Percentiles rank a stretch among this genome's conserved stretches.
Conservation (phyloP, 2,888 invertebrate species). For the Brachyopa scutellaris region DNA sequence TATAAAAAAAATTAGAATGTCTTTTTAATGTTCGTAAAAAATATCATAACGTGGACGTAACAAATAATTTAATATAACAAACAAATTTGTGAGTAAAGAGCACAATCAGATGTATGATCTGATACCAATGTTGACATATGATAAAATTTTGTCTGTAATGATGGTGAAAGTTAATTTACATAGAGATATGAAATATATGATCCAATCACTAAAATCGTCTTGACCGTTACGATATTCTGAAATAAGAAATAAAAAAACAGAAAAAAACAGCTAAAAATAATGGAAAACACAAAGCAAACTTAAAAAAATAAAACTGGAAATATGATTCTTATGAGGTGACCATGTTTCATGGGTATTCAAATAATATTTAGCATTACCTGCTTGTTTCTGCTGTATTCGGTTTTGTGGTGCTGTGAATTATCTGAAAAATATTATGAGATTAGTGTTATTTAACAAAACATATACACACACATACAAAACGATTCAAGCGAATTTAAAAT, state of each 20-base stretch:
- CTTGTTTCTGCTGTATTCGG: constrained; percentile 83
- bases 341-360: neutral
- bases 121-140: constrained; percentile 8
- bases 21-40: constrained; percentile 52
- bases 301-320: constrained; percentile 18
- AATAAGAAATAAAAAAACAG: constrained; percentile 71
- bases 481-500: neutral
- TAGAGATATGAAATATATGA: constrained; percentile 47
- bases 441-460: neutral
- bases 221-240: constrained; percentile 77
- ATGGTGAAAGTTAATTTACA: constrained; percentile 43
- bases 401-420: constrained; percentile 85
- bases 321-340: constrained; percentile 29
- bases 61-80: constrained; percentile 63
- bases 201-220: constrained; percentile 54
- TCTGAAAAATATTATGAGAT: constrained; percentile 81
- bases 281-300: constrained; percentile 41
- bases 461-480: neutral
- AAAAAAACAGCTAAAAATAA: constrained; percentile 46
- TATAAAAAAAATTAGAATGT: constrained; percentile 23
- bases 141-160: constrained; percentile 19
- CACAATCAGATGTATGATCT: constrained; percentile 34
- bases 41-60: constrained; percentile 51
- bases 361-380: constrained; percentile 82
- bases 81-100: constrained; percentile 38